Evolutionary conservation across 2,888 invertebrate species (phyloP).

Genomic region (Chrysomela aeneicollis): DNA sequence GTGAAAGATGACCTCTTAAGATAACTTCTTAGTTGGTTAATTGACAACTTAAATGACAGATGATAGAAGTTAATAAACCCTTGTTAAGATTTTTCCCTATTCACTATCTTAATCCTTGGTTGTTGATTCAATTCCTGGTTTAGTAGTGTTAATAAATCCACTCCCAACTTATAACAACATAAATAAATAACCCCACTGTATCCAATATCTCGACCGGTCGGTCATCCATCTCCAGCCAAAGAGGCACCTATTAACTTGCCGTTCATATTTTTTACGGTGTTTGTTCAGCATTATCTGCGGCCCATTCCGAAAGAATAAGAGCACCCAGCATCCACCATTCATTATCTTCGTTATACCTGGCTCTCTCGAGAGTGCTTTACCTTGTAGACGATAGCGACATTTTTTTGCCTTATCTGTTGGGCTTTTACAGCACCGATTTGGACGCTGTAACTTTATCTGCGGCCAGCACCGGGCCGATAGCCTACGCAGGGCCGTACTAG

Average conservation of each 20-base stretch:
- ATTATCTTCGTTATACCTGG: slow-evolving; percentile 46
- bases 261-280: slow-evolving; percentile 26
- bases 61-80: too few species aligned
- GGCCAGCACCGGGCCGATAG: slow-evolving; percentile 3
- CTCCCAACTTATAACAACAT: too few species aligned
- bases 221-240: background rate
- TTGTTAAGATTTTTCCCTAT: too few species aligned
- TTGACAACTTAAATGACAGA: too few species aligned
- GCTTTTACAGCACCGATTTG: slow-evolving; percentile 11
- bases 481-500: background rate
- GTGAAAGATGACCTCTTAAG: too few species aligned
- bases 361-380: slow-evolving; percentile 51
- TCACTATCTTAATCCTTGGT: too few species aligned
- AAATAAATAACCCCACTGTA: background rate
- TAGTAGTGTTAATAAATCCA: too few species aligned
- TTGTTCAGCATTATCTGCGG: slow-evolving; percentile 41
- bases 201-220: background rate
- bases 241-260: slow-evolving; percentile 24
- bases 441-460: slow-evolving; percentile 18
- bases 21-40: too few species aligned
- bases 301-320: slow-evolving; percentile 40
- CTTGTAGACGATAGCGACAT: slow-evolving; percentile 52
- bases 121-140: too few species aligned
- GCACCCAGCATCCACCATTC: slow-evolving; percentile 1
- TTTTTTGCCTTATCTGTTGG: slow-evolving; percentile 46